Conservation (phyloP, 2,113 vertebrate genomes). For the Odocoileus virginianus region DNA sequence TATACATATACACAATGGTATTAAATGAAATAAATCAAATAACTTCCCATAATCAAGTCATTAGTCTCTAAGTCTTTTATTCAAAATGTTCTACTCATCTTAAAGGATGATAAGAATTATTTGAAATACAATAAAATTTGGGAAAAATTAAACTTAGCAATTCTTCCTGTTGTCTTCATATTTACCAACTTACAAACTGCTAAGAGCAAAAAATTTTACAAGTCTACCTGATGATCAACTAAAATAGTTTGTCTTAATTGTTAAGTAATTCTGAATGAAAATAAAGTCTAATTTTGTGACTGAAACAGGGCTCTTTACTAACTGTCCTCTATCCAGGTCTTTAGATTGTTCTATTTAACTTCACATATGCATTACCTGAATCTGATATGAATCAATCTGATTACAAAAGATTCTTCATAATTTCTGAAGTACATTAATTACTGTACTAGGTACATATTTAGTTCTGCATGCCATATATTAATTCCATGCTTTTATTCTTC, state of each 20-base stretch:
- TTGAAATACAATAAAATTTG: background rate
- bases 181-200: background rate
- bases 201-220: background rate
- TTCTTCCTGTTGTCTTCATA: background rate
- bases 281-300: background rate
- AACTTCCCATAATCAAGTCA: background rate
- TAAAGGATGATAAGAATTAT: background rate
- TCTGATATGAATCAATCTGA: background rate
- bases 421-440: background rate
- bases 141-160: background rate
- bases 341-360: background rate
- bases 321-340: background rate
- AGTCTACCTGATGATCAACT: background rate
- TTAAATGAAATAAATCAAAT: background rate
- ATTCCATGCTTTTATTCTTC: background rate
- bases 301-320: background rate
- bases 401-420: background rate
- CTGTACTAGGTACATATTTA: background rate
- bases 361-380: background rate
- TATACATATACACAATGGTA: background rate
- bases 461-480: background rate
- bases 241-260: background rate
- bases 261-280: background rate
- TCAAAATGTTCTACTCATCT: background rate
- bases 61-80: background rate